phyloP scores from a whole-genome alignment of 2,888 invertebrate genomes.

The Cantharis lateralis region DNA sequence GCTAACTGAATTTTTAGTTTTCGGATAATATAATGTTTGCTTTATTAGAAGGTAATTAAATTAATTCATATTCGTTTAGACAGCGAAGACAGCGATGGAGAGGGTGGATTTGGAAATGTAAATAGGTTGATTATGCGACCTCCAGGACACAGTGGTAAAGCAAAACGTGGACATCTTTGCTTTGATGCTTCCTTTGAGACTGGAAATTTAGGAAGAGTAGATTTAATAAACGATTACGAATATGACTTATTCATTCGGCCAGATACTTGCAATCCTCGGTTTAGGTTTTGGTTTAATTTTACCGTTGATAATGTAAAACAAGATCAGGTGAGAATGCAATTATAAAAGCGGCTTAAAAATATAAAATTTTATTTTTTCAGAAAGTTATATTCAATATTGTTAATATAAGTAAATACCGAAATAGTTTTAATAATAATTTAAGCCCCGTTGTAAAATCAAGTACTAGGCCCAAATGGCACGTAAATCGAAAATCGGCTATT shows the following conservation, averaged over 20 bases:
- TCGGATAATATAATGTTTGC: too few relatives aligned
- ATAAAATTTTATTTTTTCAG: constrained; percentile 62
- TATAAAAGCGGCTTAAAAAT: background rate
- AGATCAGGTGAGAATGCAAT: constrained; percentile 71
- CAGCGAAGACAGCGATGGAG: constrained; percentile 90
- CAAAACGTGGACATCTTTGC: constrained; percentile 93
- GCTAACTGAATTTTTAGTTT: too few relatives aligned
- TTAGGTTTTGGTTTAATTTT: constrained; percentile 97
- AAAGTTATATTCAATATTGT: constrained; percentile 96
- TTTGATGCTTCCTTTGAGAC: constrained; percentile 98
- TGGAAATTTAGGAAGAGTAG: constrained; percentile 95
- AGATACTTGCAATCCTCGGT: constrained; percentile 92
- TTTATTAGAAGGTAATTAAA: background rate
- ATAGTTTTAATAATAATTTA: constrained; percentile 86
- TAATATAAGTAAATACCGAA: constrained; percentile 91
- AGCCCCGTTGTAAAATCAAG: constrained; percentile 93
- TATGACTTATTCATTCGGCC: constrained; percentile 96
- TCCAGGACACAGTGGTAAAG: constrained; percentile 91
- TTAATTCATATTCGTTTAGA: constrained; percentile 59
- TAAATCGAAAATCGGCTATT: background rate
- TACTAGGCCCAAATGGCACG: constrained; percentile 88
- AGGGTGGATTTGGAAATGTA: constrained; percentile 92
- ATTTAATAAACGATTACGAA: constrained; percentile 90
- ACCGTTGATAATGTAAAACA: constrained; percentile 93
- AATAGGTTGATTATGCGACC: constrained; percentile 86